Evolutionary conservation across 2,888 invertebrate species (phyloP).

Genomic region (Argynnis bischoffii): DNA sequence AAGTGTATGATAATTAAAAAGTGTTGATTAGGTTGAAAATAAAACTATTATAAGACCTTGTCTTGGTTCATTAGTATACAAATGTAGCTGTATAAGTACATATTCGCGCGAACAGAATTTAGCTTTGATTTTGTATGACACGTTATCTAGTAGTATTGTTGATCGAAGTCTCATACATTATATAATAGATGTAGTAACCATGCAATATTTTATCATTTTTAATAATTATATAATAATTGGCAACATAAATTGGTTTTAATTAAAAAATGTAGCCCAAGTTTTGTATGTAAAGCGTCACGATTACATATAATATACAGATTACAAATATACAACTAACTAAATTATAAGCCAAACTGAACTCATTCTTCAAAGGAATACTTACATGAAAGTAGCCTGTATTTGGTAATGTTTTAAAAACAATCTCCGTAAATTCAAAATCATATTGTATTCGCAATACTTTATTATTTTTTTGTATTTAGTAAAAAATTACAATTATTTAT

Average conservation of each 20-base stretch:
- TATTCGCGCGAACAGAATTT: too few species aligned
- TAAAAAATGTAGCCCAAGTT: neutral
- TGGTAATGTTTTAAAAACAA: constrained; percentile 14
- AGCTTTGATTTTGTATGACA: too few species aligned
- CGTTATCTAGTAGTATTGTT: too few species aligned
- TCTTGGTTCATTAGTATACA: too few species aligned
- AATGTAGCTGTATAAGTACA: too few species aligned
- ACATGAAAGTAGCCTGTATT: constrained; percentile 29
- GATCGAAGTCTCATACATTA: too few species aligned
- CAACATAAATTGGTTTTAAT: constrained; percentile 5
- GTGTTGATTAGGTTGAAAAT: too few species aligned
- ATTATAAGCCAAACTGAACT: constrained; percentile 3
- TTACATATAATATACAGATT: neutral
- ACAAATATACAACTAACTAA: neutral
- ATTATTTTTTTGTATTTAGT: constrained; percentile 70
- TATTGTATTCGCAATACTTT: constrained; percentile 68
- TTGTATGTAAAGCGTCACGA: neutral
- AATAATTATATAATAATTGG: neutral
- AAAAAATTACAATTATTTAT: constrained; percentile 77
- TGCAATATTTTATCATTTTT: neutral
- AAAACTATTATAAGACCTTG: too few species aligned
- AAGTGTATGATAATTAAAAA: too few species aligned
- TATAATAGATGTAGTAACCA: neutral
- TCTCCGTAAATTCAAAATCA: constrained; percentile 52
- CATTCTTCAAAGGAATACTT: constrained; percentile 22